A percentile compares a stretch with the other conserved stretches of the same genome.
phyloP scores from a whole-genome alignment of 1,140 invertebrate species.

The Eupeodes corollae region DNA sequence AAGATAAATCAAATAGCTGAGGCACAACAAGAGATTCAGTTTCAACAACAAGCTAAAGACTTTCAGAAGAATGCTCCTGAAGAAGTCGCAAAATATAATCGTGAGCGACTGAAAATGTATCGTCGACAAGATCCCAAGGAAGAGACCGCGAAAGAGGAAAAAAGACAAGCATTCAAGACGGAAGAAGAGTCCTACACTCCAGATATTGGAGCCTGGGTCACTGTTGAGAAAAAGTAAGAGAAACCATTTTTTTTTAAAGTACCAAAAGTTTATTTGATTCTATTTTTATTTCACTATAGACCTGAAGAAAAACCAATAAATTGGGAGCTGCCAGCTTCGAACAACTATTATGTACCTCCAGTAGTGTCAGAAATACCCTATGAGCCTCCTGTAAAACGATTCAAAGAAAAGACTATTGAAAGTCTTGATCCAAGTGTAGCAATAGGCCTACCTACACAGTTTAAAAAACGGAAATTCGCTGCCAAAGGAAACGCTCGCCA shows the following conservation, averaged over 20 bases:
- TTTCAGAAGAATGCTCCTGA: conserved; percentile 31
- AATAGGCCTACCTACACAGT: conserved; percentile 32
- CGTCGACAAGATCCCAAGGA: conserved; percentile 16
- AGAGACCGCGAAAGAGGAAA: conserved; percentile 39
- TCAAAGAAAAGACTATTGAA: conserved; percentile 52
- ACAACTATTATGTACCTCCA: conserved; percentile 27
- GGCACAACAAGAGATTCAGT: conserved; percentile 40
- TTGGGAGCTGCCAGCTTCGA: conserved; percentile 45
- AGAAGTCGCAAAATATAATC: conserved; percentile 36
- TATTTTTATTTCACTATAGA: conserved; percentile 10
- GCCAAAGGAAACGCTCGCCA: conserved; percentile 45
- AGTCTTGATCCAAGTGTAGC: conserved; percentile 40
- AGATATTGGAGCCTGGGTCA: conserved; percentile 54
- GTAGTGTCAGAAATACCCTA: conserved; percentile 18
- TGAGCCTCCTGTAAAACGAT: conserved; percentile 41
- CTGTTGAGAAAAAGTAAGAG: conserved; percentile 43
- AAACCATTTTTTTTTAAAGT: background rate
- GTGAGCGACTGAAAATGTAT: conserved; percentile 29
- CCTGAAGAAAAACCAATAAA: conserved; percentile 38
- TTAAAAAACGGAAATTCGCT: conserved; percentile 55
- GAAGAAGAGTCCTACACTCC: conserved; percentile 42
- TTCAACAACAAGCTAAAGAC: conserved; percentile 23
- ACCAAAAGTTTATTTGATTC: background rate
- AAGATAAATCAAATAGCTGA: conserved; percentile 42
- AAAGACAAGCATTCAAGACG: conserved; percentile 32